Evolutionary conservation across 2,888 invertebrate genomes (phyloP).

Genomic region (Apamea monoglypha): DNA sequence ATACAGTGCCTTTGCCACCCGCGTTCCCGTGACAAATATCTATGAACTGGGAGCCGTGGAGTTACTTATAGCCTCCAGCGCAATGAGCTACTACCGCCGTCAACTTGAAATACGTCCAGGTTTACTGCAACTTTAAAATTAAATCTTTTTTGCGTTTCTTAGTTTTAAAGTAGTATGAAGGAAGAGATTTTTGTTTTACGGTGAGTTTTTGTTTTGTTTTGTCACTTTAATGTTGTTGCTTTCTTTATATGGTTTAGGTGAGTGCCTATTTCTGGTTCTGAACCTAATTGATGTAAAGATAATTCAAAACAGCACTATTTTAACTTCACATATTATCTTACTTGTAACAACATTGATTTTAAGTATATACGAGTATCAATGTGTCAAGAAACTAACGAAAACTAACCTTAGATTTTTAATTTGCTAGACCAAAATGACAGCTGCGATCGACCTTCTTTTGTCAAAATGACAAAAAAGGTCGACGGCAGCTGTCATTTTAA

Average conservation of each 20-base stretch:
- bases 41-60: constrained; percentile 34
- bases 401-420: too few relatives aligned
- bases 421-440: too few relatives aligned
- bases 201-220: background rate
- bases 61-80: constrained; percentile 49
- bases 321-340: background rate
- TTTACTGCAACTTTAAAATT: constrained; percentile 59
- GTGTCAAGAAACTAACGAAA: background rate
- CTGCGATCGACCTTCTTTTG: too few relatives aligned
- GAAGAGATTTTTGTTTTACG: constrained; percentile 18
- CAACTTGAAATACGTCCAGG: constrained; percentile 60
- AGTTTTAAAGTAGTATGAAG: constrained; percentile 40
- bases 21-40: constrained; percentile 53
- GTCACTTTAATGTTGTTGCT: background rate
- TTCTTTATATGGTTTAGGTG: background rate
- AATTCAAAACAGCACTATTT: background rate
- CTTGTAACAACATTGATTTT: too few relatives aligned
- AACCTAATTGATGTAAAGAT: background rate
- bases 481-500: too few relatives aligned
- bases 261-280: background rate
- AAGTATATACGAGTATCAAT: too few relatives aligned
- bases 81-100: constrained; percentile 55
- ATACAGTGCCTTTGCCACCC: constrained; percentile 43
- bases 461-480: too few relatives aligned
- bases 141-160: constrained; percentile 49